Base-by-base conservation (phyloP, 2,888 invertebrate species). In the Graphium colonna region DNA sequence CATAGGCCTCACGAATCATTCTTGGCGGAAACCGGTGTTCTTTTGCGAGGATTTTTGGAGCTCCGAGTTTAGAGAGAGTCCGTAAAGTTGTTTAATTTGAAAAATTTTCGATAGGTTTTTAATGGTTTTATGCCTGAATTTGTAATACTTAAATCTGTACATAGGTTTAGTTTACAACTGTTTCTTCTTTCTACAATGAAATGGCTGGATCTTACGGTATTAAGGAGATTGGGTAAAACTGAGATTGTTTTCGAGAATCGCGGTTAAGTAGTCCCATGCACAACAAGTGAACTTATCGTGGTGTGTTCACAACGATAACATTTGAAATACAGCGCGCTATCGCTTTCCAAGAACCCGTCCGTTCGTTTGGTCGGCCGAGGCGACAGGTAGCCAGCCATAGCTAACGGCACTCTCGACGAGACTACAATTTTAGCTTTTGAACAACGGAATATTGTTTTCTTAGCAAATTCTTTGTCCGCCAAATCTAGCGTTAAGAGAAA, bases 281-380 rank as follows among this genome's bases (percentile, higher is more conserved):
- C 75, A 77, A 75, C 76, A 77, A 82, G 77, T 80, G 74, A 73
- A 81, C 71, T 84, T 85, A 86, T 85, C 83, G 77, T 67, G 70
- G 73, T 77, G 73, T 77, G 74, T 79, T 84, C 81, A 75, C 73
- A 77, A 77, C 83, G 88, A 89, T 86, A 88, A 85, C 84, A 78
- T 86, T 84, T 62, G 79, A 80, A 83, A 83, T 78, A 82, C 82
- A 75, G 77, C 80, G 73, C 78, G 78, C 80, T 82, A 80, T 82
- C 79, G 79, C 75, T 79, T 88, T 87, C 89, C 74, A 61, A 82
- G 87, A 89, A 88, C 69, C 74, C 71, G 73, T 64, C 64, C 71
- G 77, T 65, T 69, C 63, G 68, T 61, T 65, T 60, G 59, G 64
- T 40, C 60, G 62, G 62, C 63, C 69, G 67, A 67, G 69, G 79